Evolutionary conservation across 2,113 vertebrate genomes (phyloP), one percentile per base, ranked within the genome.

Genomic region (Tachuris rubrigastra): DNA sequence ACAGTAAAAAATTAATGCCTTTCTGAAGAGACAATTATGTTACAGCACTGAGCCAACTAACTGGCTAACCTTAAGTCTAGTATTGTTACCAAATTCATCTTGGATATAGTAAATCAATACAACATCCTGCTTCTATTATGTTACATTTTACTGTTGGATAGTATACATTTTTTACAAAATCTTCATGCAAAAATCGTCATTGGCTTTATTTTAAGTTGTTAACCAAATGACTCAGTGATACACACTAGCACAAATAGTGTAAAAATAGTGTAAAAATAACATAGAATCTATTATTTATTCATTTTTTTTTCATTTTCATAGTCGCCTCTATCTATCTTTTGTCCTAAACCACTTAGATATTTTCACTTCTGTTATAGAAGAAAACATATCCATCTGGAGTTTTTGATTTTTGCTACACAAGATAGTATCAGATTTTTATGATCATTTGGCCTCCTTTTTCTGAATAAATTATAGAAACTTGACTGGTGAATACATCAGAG

Each of bases 61-160:
- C 30, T 28, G 9, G 14, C 35, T 65, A 76, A 9, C 25, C 30
- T 95, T 84, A 77, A 88, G 71, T 79, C 41, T 76, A 42, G 25
- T 58, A 79, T 47, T 78, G 18, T 66, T 88, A 83, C 31, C 5
- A 11, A 77, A 94, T 92, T 93, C 0, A 90, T 90, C 83, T 84
- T 77, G 50, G 28, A 75, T 83, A 52, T 28, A 80, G 63, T 86
- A 93, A 88, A 92, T 85, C 30, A 89, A 85, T 88, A 80, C 46
- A 55, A 63, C 71, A 71, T 83, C 11, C 46, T 71, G 14, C 9
- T 80, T 92, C 69, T 60, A 35, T 80, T 79, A 62, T 31, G 17
- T 56, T 75, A 49, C 31, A 67, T 86, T 82, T 83, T 83, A 46
- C 15, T 76, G 9, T 31, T 90, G 39, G 13, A 25, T 94, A 8